Percentiles rank a stretch among this genome's conserved stretches.
phyloP scores from a whole-genome alignment of 2,888 invertebrate species.

The Asteroscopus sphinx region DNA sequence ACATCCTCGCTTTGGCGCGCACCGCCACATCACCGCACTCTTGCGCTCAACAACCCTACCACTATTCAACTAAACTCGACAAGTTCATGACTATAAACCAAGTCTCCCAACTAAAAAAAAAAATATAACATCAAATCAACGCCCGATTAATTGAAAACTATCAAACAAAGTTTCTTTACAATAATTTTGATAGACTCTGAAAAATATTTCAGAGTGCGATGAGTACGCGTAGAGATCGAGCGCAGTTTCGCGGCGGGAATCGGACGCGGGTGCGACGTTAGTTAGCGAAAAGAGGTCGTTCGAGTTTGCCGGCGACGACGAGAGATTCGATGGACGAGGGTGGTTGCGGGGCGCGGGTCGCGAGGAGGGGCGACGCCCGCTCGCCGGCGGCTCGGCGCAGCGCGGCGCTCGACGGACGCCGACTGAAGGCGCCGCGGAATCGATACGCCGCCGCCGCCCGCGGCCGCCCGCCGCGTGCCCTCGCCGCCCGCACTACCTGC shows the following conservation, averaged over 20 bases:
- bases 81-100: constrained; percentile 52
- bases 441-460: constrained; percentile 85
- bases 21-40: constrained; percentile 74
- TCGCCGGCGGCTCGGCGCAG: constrained; percentile 87
- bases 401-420: constrained; percentile 89
- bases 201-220: constrained; percentile 56
- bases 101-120: constrained; percentile 26
- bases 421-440: constrained; percentile 88
- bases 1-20: constrained; percentile 73
- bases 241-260: constrained; percentile 85
- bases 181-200: constrained; percentile 47
- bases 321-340: constrained; percentile 74
- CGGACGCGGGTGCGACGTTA: constrained; percentile 86
- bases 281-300: constrained; percentile 88
- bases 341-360: constrained; percentile 70
- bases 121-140: constrained; percentile 30
- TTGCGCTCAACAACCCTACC: constrained; percentile 61
- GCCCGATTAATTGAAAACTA: constrained; percentile 27
- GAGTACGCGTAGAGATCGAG: constrained; percentile 73
- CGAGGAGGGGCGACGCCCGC: constrained; percentile 81
- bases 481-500: constrained; percentile 77
- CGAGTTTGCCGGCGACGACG: constrained; percentile 87
- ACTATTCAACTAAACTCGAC: constrained; percentile 36
- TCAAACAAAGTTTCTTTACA: constrained; percentile 42
- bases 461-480: constrained; percentile 76